phyloP scores from a whole-genome alignment of 2,888 invertebrate species.

The Sarcophaga variegata region DNA sequence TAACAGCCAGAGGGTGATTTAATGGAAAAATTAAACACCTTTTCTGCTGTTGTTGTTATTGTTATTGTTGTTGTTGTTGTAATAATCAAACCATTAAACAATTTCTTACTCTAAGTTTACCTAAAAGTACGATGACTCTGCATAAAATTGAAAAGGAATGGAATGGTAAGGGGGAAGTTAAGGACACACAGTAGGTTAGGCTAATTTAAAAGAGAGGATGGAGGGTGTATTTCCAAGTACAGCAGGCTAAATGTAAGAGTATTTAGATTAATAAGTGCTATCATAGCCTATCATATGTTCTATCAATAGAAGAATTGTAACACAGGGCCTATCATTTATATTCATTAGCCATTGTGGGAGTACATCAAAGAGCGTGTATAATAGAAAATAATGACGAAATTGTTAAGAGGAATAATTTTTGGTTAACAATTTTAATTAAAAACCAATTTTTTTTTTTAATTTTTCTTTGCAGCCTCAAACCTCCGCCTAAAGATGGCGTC shows the following conservation, averaged over 20 bases:
- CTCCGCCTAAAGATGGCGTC: constrained; percentile 96
- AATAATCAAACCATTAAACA: not conserved
- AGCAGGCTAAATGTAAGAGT: no score
- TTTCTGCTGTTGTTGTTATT: constrained; percentile 3
- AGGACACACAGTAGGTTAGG: no score
- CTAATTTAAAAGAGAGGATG: no score
- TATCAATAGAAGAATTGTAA: no score
- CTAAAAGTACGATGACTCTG: no score
- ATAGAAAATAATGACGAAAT: no score
- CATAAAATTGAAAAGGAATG: no score
- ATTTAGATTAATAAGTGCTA: no score
- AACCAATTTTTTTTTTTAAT: constrained; percentile 72
- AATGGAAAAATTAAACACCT: constrained; percentile 63
- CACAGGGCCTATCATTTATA: not conserved
- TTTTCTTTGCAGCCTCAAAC: constrained; percentile 90
- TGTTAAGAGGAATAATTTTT: not conserved
- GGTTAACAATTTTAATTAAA: not conserved
- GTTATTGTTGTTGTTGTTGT: not conserved
- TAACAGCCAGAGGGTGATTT: constrained; percentile 48
- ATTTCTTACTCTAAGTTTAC: not conserved
- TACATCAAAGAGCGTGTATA: no score
- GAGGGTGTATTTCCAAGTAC: no score
- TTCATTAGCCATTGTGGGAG: not conserved
- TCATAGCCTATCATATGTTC: no score
- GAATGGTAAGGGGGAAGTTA: no score